These are phyloP conservation scores for Platycheirus albimanus DNA, from an alignment of 2,888 invertebrate species.

Conservation along the genomic window DNA sequence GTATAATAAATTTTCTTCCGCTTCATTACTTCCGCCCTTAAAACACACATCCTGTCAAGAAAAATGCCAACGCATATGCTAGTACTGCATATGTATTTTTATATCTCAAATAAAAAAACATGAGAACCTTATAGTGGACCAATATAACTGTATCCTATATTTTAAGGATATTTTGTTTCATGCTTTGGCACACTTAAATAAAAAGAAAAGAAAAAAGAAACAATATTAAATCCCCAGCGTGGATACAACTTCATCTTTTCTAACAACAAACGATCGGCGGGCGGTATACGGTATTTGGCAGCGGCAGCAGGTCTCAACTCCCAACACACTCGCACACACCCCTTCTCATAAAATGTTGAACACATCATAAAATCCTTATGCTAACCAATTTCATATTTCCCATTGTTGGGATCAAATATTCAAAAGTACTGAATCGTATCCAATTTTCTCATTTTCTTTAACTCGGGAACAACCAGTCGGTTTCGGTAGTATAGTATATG, in stretches of 20 bases:
- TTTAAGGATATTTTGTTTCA: too few relatives aligned
- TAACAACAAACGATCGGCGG: too few relatives aligned
- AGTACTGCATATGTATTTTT: conserved; percentile 2
- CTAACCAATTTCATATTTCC: conserved; percentile 71
- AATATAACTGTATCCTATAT: not conserved
- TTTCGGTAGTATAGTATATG: too few relatives aligned
- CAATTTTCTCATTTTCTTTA: conserved; percentile 56
- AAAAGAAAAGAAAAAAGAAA: not conserved
- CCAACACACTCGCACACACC: not conserved
- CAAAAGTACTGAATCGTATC: conserved; percentile 72
- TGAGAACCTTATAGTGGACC: not conserved
- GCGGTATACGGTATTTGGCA: too few relatives aligned
- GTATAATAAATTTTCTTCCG: too few relatives aligned
- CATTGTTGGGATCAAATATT: conserved; percentile 72
- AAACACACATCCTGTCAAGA: not conserved
- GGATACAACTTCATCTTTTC: not conserved
- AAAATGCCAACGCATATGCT: not conserved
- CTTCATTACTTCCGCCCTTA: too few relatives aligned
- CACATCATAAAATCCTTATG: conserved; percentile 72
- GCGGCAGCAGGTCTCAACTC: too few relatives aligned
- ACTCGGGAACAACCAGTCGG: conserved; percentile 16
- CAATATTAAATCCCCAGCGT: not conserved
- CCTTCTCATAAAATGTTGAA: conserved; percentile 55
- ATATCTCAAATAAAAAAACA: not conserved
- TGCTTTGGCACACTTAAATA: not conserved